Percentiles rank a stretch among this genome's conserved stretches.
Evolutionary conservation across 2,113 vertebrate species (phyloP).

Genomic region (Myrmecophaga tridactyla): DNA sequence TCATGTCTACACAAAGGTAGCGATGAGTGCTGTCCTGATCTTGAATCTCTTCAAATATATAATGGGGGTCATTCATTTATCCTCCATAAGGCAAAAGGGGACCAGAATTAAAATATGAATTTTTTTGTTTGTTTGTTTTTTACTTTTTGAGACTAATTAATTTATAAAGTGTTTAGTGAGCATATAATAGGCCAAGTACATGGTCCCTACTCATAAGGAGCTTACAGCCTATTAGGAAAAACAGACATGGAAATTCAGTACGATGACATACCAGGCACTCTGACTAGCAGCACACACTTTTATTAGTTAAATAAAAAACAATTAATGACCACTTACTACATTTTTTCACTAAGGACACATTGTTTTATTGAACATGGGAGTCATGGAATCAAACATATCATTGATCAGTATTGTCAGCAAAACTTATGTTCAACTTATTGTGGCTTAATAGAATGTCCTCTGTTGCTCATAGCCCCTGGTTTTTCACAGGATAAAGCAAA

Average conservation of each 20-base stretch:
- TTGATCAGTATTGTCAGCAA: neutral
- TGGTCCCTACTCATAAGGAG: neutral
- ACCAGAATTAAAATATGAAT: neutral
- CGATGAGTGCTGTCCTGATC: neutral
- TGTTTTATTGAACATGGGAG: neutral
- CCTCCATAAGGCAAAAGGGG: neutral
- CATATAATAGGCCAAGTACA: neutral
- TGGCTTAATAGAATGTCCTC: neutral
- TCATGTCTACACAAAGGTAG: neutral
- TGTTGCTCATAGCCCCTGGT: neutral
- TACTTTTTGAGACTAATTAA: neutral
- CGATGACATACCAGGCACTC: neutral
- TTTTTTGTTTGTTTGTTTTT: neutral
- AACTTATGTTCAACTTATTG: neutral
- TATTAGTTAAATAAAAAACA: neutral
- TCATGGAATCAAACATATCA: neutral
- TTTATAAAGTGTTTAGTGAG: neutral
- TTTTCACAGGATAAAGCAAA: neutral
- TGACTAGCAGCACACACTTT: neutral
- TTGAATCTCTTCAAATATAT: neutral
- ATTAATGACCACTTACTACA: neutral
- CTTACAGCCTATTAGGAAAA: neutral
- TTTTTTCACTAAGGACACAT: neutral
- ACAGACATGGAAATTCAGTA: neutral
- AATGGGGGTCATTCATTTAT: neutral